Base-by-base conservation (phyloP, 2,113 vertebrate species). In the Vireo altiloquus region DNA sequence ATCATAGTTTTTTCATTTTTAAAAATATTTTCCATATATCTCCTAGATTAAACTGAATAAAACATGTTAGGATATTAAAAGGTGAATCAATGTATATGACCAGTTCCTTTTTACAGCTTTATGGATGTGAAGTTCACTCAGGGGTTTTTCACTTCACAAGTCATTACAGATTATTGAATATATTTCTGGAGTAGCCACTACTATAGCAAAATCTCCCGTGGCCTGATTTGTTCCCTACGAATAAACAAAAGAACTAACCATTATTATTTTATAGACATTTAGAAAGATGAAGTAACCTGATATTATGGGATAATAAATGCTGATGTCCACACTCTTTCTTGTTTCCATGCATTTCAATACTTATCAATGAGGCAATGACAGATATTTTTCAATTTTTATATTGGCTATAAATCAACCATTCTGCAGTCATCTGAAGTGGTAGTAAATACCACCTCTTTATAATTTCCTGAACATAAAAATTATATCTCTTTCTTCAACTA, bases 381-480 rank as follows among this genome's bases (percentile, higher is more conserved):
- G 23, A 66, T 90, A 39, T 56, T 94, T 96, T 77, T 82, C 30
- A 75, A 16, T 52, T 49, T 49, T 93, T 89, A 39, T 60, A 54
- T 35, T 46, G 39, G 37, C 54, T 95, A 57, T 96, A 92, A 94
- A 92, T 96, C 87, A 97, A 68, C 52, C 35, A 33, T 27, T 52
- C 53, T 91, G 61, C 68, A 81, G 70, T 77, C 52, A 57, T 64
- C 39, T 71, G 53, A 74, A 63, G 28, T 31, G 64, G 52, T 37
- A 89, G 66, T 82, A 90, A 89, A 95, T 78, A 40, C 35, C 39
- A 39, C 19, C 21, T 71, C 47, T 93, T 89, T 71, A 83, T 85
- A 93, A 79, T 92, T 84, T 92, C 23, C 78, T 80, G 49, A 40
- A 47, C 42, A 76, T 96, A 93, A 88, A 92, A 91, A 81, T 83